Conservation (phyloP, 1,140 invertebrate species). For the Anoplophora glabripennis region DNA sequence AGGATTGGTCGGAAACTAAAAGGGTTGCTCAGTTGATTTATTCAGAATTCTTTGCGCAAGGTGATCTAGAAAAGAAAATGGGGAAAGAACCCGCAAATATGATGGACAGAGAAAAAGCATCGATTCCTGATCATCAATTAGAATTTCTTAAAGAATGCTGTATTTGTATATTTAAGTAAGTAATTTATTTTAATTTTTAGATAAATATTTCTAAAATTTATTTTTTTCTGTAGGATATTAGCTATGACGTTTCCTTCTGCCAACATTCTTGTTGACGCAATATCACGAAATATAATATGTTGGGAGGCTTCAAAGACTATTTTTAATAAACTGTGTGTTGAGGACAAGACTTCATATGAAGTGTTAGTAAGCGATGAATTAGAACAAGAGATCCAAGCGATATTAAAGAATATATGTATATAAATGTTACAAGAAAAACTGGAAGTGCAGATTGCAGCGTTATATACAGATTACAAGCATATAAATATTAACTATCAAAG, state of each 20-base stretch:
- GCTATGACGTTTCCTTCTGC: conserved; percentile 43
- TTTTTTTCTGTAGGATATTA: conserved; percentile 45
- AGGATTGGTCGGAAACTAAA: conserved; percentile 62
- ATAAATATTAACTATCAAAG: too few species aligned
- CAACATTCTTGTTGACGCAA: conserved; percentile 29
- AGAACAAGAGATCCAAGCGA: conserved; percentile 26
- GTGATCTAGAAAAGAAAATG: conserved; percentile 80
- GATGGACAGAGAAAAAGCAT: conserved; percentile 81
- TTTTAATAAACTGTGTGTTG: conserved; percentile 26
- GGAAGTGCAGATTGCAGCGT: too few species aligned
- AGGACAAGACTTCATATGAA: conserved; percentile 29
- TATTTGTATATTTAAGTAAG: conserved; percentile 50
- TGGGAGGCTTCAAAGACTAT: conserved; percentile 38
- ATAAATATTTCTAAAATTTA: not conserved
- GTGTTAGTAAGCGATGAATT: conserved; percentile 30
- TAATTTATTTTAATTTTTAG: conserved; percentile 17
- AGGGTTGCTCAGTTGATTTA: conserved; percentile 73
- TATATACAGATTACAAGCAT: too few species aligned
- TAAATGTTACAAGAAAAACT: too few species aligned
- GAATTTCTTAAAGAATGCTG: conserved; percentile 65
- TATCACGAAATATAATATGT: conserved; percentile 32
- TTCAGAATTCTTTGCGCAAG: conserved; percentile 85
- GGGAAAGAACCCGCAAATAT: conserved; percentile 70
- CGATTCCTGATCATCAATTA: conserved; percentile 80
- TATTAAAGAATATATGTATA: conserved; percentile 2